phyloP scores from a whole-genome alignment of 2,113 vertebrate species.

The Solea senegalensis region DNA sequence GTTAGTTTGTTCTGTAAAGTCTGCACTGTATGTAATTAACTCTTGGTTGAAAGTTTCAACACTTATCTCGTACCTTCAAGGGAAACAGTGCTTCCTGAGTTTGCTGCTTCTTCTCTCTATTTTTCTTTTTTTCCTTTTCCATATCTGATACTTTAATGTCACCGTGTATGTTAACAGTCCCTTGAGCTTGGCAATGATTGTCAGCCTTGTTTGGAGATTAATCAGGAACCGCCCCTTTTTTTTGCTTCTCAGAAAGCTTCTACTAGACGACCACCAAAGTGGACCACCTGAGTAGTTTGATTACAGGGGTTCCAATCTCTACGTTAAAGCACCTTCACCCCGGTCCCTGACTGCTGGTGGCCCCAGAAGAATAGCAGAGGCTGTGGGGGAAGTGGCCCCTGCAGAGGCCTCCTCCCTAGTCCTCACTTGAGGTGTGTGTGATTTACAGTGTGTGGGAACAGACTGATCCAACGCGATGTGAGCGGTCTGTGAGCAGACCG shows the following conservation, averaged over 20 bases:
- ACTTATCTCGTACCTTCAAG: neutral
- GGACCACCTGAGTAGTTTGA: constrained; percentile 81
- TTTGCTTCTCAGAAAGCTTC: constrained; percentile 36
- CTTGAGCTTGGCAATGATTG: constrained; percentile 7
- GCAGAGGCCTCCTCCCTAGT: constrained; percentile 53
- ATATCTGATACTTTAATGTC: neutral
- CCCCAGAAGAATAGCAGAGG: constrained; percentile 61
- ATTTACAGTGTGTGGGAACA: constrained; percentile 82
- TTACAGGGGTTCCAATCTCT: constrained; percentile 70
- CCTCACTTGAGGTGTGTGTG: constrained; percentile 73
- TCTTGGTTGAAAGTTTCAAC: neutral
- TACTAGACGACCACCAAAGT: constrained; percentile 75
- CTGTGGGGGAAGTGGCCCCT: constrained; percentile 59
- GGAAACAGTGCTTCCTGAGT: too few species aligned
- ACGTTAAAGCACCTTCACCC: constrained; percentile 56
- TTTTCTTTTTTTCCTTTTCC: constrained; percentile 1
- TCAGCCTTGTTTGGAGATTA: constrained; percentile 17
- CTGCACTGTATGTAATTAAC: too few species aligned
- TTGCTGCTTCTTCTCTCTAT: neutral
- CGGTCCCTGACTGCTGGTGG: constrained; percentile 69
- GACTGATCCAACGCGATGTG: constrained; percentile 78
- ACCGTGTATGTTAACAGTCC: neutral
- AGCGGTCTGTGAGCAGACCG: constrained; percentile 42
- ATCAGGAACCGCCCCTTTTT: constrained; percentile 19
- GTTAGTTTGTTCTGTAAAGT: neutral